Evolutionary conservation across 2,113 vertebrate species (phyloP).

Genomic region (Anguilla japonica): DNA sequence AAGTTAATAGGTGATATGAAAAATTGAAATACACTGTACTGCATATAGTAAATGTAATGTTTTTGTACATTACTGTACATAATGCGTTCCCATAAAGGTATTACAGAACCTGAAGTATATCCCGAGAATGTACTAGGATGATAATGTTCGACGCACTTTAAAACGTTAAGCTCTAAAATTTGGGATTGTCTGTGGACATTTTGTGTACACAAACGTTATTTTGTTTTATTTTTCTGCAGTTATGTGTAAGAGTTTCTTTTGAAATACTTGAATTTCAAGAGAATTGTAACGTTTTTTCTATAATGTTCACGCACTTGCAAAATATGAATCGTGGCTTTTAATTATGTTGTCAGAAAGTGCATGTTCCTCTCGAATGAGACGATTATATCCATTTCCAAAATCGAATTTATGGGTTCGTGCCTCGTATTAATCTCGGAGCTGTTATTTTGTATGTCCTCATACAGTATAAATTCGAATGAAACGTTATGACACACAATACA

Average conservation of each 20-base stretch:
- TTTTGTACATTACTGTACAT: background rate
- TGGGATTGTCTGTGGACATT: background rate
- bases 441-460: background rate
- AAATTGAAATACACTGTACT: background rate
- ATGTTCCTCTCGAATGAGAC: background rate
- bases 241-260: background rate
- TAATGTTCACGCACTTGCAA: background rate
- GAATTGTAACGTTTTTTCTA: background rate
- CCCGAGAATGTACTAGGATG: background rate
- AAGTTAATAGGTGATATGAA: background rate
- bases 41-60: background rate
- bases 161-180: background rate
- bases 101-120: background rate
- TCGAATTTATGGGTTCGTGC: background rate
- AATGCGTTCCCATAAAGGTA: background rate
- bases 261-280: background rate
- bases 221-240: background rate
- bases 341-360: background rate
- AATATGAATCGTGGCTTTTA: background rate
- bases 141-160: background rate
- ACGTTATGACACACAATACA: background rate
- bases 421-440: background rate
- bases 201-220: background rate
- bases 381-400: background rate
- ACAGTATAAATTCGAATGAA: background rate